Conservation (phyloP, 2,797 vertebrate species). For the Aratinga solstitialis region DNA sequence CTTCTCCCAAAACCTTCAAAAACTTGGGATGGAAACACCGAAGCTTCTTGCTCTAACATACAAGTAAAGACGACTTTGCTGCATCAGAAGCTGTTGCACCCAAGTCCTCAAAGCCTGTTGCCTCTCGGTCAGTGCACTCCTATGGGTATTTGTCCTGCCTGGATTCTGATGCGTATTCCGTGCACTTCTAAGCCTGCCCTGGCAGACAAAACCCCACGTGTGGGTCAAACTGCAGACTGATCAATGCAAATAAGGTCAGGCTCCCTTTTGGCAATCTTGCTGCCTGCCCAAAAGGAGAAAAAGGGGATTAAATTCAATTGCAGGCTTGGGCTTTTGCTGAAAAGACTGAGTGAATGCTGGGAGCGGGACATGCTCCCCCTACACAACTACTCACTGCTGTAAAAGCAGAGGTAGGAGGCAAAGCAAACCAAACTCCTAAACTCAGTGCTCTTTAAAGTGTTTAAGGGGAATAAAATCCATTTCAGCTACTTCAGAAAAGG, state of each 20-base stretch:
- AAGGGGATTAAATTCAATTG: constrained; percentile 1
- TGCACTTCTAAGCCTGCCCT: background rate
- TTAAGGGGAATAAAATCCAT: background rate
- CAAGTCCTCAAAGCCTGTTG: background rate
- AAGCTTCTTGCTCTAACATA: background rate
- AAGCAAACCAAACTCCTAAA: background rate
- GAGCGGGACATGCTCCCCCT: background rate
- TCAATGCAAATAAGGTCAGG: constrained; percentile 34
- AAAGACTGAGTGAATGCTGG: background rate
- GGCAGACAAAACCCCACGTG: background rate
- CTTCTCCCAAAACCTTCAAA: background rate
- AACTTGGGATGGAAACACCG: background rate
- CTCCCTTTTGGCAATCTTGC: background rate
- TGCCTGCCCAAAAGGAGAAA: background rate
- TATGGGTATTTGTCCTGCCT: background rate
- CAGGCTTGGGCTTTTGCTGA: background rate
- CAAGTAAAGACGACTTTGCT: background rate
- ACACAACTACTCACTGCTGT: background rate
- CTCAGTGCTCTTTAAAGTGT: background rate
- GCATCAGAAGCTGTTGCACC: background rate
- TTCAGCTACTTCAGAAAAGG: background rate
- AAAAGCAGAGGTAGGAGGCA: background rate
- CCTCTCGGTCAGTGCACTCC: background rate
- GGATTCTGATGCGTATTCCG: background rate
- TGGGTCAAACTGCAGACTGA: background rate